Evolutionary conservation across 1,140 invertebrate genomes (phyloP), one percentile per base, ranked within the genome.

Genomic region (Heliconius nattereri): DNA sequence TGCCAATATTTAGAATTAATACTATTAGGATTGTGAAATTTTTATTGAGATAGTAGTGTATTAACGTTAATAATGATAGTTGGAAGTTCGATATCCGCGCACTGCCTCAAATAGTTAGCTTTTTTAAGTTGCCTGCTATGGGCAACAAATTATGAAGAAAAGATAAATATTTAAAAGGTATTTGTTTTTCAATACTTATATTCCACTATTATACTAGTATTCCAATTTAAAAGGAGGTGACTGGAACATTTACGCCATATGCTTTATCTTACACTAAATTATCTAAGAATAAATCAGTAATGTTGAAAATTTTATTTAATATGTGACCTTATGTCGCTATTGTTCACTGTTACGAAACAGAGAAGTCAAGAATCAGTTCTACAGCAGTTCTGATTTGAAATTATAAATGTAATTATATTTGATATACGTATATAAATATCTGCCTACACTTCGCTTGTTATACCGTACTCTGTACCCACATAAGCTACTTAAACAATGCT

Each of bases 401-500:
- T 66, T 66, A 66, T 66, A 29, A 66, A 26, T 26, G 60, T 66
- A 66, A 76, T 70, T 76, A 70, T 70, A 37, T 71, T 20, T 29
- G 16, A 23, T 70, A 75, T 71, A 79, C 60, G n/a, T n/a, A n/a
- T n/a, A n/a, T n/a, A 79, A 76, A 79, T 76, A 52, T 76, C 73
- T 60, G 78, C 78, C 78, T 70, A 79, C 78, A 71, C 66, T 45
- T 37, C 45, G 75, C 73, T 71, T 29, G 70, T 79, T 70, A 26
- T 23, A 76, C 32, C 66, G 73, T 16, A 66, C 60, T 72, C 32
- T 49, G 73, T 66, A 66, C 60, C 60, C 54, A 75, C 60, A 32
- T 57, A 73, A 76, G 66, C 78, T 79, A 79, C 73, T 79, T 74
- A 71, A 75, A 79, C 54, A 71, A 57, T 71, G 11, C 45, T 79